These are phyloP conservation scores for Amblyraja radiata DNA, from an alignment of 2,797 vertebrate genomes.

Conservation along the genomic window DNA sequence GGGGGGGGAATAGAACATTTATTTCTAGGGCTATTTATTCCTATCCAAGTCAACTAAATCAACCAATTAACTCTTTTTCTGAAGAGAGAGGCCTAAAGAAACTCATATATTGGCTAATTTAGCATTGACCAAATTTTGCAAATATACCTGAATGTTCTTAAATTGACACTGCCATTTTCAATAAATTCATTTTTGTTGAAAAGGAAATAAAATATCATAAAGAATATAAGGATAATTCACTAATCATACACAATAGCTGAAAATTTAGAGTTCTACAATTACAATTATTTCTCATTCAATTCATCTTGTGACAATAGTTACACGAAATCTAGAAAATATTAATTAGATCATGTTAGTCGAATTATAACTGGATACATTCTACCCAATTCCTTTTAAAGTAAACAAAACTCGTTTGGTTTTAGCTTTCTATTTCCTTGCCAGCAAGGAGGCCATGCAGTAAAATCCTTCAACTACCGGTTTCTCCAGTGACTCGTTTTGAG, in stretches of 20 bases:
- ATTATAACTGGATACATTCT: background rate
- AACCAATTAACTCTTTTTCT: background rate
- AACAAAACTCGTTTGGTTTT: background rate
- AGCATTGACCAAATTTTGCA: background rate
- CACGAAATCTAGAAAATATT: background rate
- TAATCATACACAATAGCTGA: background rate
- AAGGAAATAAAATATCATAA: too few relatives aligned
- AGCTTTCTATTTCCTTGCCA: background rate
- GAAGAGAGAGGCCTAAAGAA: background rate
- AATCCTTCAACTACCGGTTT: background rate
- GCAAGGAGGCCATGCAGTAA: background rate
- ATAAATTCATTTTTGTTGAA: too few relatives aligned
- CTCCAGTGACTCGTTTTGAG: background rate
- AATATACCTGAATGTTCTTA: background rate
- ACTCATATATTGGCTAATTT: background rate
- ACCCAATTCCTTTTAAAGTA: background rate
- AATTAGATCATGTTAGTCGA: background rate
- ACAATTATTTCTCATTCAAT: background rate
- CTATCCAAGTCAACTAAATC: background rate
- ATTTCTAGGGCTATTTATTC: background rate
- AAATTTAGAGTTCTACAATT: background rate
- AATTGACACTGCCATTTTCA: too few relatives aligned
- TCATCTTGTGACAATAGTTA: background rate
- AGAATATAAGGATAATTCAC: background rate
- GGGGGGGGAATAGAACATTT: too few relatives aligned